A percentile compares a stretch with the other conserved stretches of the same genome.
phyloP scores from a whole-genome alignment of 2,888 invertebrate species.

The Meta bourneti region DNA sequence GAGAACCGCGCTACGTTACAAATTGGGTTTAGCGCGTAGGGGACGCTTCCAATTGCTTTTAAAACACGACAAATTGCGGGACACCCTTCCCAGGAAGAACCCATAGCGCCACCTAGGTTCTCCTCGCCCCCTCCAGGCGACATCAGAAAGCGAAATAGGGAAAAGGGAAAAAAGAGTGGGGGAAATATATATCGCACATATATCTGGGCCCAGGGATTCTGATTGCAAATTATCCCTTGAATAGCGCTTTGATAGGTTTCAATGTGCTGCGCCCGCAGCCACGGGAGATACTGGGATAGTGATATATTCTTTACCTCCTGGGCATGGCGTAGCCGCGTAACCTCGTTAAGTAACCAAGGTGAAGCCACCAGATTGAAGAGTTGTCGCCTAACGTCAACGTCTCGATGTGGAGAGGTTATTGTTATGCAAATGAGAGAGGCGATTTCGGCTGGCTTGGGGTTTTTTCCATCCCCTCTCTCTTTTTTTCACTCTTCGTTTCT shows the following conservation, averaged over 20 bases:
- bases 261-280: slow-evolving; percentile 67
- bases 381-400: slow-evolving; percentile 71
- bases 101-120: slow-evolving; percentile 37
- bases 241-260: slow-evolving; percentile 76
- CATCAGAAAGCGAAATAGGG: slow-evolving; percentile 17
- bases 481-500: background rate
- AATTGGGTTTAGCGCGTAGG: slow-evolving; percentile 72
- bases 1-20: slow-evolving; percentile 73
- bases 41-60: slow-evolving; percentile 72
- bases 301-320: slow-evolving; percentile 70
- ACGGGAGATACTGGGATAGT: slow-evolving; percentile 57
- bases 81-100: slow-evolving; percentile 3
- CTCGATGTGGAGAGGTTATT: slow-evolving; percentile 59
- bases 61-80: slow-evolving; percentile 76
- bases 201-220: slow-evolving; percentile 61
- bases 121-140: slow-evolving; percentile 29
- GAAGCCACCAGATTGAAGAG: slow-evolving; percentile 71
- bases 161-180: slow-evolving; percentile 5
- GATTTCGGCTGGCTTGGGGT: slow-evolving; percentile 58
- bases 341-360: slow-evolving; percentile 59
- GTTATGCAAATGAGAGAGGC: slow-evolving; percentile 73
- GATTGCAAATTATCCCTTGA: slow-evolving; percentile 75
- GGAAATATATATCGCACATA: slow-evolving; percentile 34
- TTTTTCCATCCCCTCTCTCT: slow-evolving; percentile 4
- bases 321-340: slow-evolving; percentile 63